Evolutionary conservation across 2,113 vertebrate genomes (phyloP).

Genomic region (sheep (Ovis aries)): DNA sequence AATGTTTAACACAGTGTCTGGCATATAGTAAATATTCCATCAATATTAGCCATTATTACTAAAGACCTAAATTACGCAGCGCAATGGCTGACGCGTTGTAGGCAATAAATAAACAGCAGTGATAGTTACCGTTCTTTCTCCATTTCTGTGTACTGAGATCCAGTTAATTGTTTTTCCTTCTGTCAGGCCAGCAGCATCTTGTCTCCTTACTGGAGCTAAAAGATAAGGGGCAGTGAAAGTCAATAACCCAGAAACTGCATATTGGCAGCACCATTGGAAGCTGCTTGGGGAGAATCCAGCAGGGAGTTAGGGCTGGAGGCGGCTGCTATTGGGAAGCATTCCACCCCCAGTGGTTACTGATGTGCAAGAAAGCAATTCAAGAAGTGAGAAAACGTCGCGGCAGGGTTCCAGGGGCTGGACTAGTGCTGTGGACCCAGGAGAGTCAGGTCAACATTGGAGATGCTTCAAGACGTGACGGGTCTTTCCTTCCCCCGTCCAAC

Average conservation of each 20-base stretch:
- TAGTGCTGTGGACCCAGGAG: accelerated
- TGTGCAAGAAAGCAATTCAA: not conserved
- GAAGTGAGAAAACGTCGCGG: not conserved
- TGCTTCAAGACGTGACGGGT: not conserved
- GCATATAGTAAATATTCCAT: not conserved
- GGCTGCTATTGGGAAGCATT: not conserved
- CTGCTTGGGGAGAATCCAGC: not conserved
- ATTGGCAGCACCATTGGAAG: not conserved
- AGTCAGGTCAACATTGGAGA: not conserved
- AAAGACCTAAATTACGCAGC: not conserved
- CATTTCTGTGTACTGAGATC: not conserved
- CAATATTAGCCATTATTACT: not conserved
- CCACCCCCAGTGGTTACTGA: not conserved
- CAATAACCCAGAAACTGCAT: not conserved
- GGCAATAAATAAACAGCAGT: not conserved
- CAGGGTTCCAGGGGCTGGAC: not conserved
- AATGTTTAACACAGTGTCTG: not conserved
- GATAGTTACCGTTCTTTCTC: not conserved
- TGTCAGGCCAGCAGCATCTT: not conserved
- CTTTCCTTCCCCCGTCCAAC: not conserved
- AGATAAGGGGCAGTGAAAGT: not conserved
- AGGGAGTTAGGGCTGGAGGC: not conserved
- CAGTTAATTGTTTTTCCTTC: not conserved
- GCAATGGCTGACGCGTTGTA: not conserved
- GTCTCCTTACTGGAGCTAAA: not conserved